Conservation (phyloP, 2,797 vertebrate genomes). For the Sternarchorhynchus goeldii region DNA sequence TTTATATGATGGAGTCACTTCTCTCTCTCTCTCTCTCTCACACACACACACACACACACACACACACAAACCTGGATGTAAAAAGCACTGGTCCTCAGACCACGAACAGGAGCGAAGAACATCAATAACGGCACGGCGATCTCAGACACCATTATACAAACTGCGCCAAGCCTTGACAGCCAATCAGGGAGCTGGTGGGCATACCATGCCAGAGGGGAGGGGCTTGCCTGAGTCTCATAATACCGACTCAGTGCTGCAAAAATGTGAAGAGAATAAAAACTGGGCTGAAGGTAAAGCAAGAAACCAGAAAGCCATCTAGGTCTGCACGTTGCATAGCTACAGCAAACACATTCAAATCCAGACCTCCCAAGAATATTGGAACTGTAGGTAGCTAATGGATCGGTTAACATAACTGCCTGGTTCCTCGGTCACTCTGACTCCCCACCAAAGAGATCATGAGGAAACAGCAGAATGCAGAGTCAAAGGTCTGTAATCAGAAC, state of each 20-base stretch:
- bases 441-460: too few relatives aligned
- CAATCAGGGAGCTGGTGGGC: conserved; percentile 80
- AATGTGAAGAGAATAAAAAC: background rate
- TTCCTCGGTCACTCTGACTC: too few relatives aligned
- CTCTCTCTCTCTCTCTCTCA: background rate
- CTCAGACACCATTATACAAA: conserved; percentile 75
- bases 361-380: too few relatives aligned
- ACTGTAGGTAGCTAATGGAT: too few relatives aligned
- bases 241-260: conserved; percentile 79
- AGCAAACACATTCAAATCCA: too few relatives aligned
- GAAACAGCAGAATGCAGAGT: too few relatives aligned
- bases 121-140: conserved; percentile 72
- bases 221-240: conserved; percentile 82
- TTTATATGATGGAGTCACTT: background rate
- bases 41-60: background rate
- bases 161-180: conserved; percentile 80
- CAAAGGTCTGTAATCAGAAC: too few relatives aligned
- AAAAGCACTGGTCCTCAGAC: conserved; percentile 77
- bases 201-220: conserved; percentile 77
- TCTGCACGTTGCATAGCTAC: too few relatives aligned
- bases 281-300: too few relatives aligned
- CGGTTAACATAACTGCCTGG: too few relatives aligned
- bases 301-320: too few relatives aligned
- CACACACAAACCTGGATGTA: conserved; percentile 76
- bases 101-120: conserved; percentile 78